Conservation (phyloP, 2,888 invertebrate genomes). For the Steinernema carpocapsae region DNA sequence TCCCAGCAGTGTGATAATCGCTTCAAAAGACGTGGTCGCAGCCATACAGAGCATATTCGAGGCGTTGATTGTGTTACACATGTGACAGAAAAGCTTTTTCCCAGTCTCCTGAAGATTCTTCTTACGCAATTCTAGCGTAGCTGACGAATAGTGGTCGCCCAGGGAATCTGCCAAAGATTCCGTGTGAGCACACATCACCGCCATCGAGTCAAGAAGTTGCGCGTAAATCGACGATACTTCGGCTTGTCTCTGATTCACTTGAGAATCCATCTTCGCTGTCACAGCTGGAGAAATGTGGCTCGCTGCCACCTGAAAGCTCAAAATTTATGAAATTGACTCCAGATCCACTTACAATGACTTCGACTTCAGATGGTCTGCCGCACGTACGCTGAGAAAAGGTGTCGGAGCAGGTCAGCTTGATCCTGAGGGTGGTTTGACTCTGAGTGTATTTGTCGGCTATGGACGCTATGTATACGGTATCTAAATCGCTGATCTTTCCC, state of each 20-base stretch:
- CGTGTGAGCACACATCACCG: conserved; percentile 43
- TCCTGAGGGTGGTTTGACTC: conserved; percentile 37
- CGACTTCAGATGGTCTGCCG: conserved; percentile 23
- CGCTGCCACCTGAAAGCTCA: conserved; percentile 48
- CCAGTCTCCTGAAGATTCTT: conserved; percentile 6
- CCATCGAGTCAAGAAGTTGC: conserved; percentile 39
- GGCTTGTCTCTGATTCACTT: conserved; percentile 54
- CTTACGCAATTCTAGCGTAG: not conserved
- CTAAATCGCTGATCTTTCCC: conserved; percentile 42
- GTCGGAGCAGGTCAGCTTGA: conserved; percentile 44
- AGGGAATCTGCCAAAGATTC: conserved; percentile 42
- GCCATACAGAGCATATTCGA: conserved; percentile 17
- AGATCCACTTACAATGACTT: conserved; percentile 23
- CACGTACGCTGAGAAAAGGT: conserved; percentile 39
- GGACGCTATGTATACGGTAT: conserved; percentile 41
- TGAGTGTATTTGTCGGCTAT: conserved; percentile 46
- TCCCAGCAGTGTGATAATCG: conserved; percentile 8
- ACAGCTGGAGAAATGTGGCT: conserved; percentile 51
- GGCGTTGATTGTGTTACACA: conserved; percentile 9
- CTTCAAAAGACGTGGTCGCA: conserved; percentile 18
- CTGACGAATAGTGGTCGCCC: not conserved
- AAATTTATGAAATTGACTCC: too few relatives aligned
- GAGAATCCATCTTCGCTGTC: conserved; percentile 59
- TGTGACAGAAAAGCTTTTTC: not conserved
- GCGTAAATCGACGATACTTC: conserved; percentile 45